Conservation (phyloP, 2,888 invertebrate species). For the Sialis lutaria region DNA sequence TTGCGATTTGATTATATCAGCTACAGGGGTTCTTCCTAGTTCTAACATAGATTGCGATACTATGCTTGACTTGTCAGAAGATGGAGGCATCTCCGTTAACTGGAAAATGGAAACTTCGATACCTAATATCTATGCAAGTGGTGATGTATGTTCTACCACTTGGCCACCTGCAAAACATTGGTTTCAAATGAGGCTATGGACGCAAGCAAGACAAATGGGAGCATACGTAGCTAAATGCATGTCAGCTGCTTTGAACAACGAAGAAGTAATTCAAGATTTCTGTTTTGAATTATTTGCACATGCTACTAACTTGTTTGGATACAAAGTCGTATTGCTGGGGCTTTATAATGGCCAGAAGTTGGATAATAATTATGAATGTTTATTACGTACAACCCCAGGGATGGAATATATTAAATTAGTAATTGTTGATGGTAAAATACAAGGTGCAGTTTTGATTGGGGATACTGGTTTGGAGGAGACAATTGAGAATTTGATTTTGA, state of each 20-base stretch:
- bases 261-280: slow-evolving; percentile 69
- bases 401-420: slow-evolving; percentile 78
- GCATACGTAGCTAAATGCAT: slow-evolving; percentile 84
- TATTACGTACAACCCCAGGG: slow-evolving; percentile 67
- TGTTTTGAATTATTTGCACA: slow-evolving; percentile 97
- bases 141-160: slow-evolving; percentile 76
- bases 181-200: slow-evolving; percentile 95
- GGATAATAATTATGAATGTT: slow-evolving; percentile 60
- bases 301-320: slow-evolving; percentile 87
- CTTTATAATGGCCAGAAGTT: slow-evolving; percentile 86
- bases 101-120: slow-evolving; percentile 70
- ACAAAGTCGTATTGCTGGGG: slow-evolving; percentile 81
- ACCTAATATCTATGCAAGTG: slow-evolving; percentile 76
- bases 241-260: slow-evolving; percentile 40
- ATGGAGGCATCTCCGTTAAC: slow-evolving; percentile 77
- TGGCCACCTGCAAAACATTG: slow-evolving; percentile 69
- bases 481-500: slow-evolving; percentile 92
- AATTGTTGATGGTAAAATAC: slow-evolving; percentile 62
- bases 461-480: slow-evolving; percentile 96
- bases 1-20: slow-evolving; percentile 87
- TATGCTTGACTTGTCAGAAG: slow-evolving; percentile 34
- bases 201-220: slow-evolving; percentile 97
- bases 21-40: slow-evolving; percentile 78
- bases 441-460: slow-evolving; percentile 90
- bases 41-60: slow-evolving; percentile 36